Base-by-base conservation (phyloP, 2,888 invertebrate species). In the Phengaris arion region DNA sequence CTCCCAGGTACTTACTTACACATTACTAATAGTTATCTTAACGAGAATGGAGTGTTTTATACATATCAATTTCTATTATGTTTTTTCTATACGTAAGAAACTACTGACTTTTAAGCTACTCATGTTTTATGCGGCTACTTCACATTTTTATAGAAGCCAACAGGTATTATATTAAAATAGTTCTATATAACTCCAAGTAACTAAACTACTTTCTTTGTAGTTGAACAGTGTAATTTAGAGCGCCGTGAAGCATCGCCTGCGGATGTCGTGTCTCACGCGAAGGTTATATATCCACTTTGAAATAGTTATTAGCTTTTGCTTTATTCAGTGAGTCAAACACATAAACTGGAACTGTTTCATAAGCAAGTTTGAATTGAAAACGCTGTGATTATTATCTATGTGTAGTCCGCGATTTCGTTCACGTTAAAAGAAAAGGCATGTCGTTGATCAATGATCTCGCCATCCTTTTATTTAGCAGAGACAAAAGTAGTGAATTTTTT, bases 221-320 rank as follows among this genome's bases (percentile, higher is more conserved):
- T 70, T 72, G 52, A 72, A 72, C 54, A 72, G 72, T 72, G 72
- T 72, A 72, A 72, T 72, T 72, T 54, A 54, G 70, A 70, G 35
- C 72, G 72, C 54, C 72, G 72, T 22, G 52, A 54, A 72, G 54
- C 54, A 22, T 22, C 72, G 72, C 72, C 54, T 13, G 52, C 72
- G 72, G 46, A 64, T 76, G 51, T 69, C 78, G 78, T 77, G 78
- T 68, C 76, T 74, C 78, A 79, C 76, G 78, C 78, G 74, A 76
- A 12, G 69, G 69, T 57, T 57, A 10, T 9, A 22, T 35, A 4
- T 3, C 59, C 64, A 51, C 59, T 59, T 46, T 15, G 45, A n/a
- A 54, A 69, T 68, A 69, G 46, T 69, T 52, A 68, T 75, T 57
- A 74, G 59, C 74, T 68, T 75, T 9, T 54, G 46, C 54, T 55